These are phyloP conservation scores for Polyodon spathula DNA, from an alignment of 2,113 vertebrate species.

Conservation along the genomic window DNA sequence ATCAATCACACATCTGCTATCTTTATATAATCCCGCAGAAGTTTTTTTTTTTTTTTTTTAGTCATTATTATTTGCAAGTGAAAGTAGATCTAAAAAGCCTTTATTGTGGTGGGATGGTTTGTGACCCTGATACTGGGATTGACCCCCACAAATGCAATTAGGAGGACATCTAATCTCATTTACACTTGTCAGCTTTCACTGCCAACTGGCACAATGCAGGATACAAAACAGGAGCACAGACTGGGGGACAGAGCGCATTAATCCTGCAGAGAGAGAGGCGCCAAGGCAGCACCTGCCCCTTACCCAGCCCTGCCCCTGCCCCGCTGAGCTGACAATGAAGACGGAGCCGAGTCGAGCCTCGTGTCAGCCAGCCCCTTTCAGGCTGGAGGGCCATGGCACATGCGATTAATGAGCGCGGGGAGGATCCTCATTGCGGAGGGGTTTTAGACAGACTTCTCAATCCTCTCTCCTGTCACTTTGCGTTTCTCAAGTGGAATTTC, in stretches of 20 bases:
- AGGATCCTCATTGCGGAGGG: slow-evolving; percentile 30
- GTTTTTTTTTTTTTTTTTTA: too few species aligned
- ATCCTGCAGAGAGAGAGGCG: slow-evolving; percentile 46
- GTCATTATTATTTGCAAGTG: too few species aligned
- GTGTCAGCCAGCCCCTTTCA: slow-evolving; percentile 54
- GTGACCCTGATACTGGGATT: slow-evolving; percentile 18
- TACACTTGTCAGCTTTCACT: slow-evolving; percentile 40
- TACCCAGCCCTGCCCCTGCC: slow-evolving; percentile 31
- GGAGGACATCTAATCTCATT: slow-evolving; percentile 50
- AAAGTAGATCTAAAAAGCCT: too few species aligned
- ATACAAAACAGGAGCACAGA: slow-evolving; percentile 36
- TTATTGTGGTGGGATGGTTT: too few species aligned
- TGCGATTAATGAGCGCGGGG: slow-evolving; percentile 47
- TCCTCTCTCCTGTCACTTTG: too few species aligned
- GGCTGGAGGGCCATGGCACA: slow-evolving; percentile 31
- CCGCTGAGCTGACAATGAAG: slow-evolving; percentile 21
- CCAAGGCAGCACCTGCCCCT: slow-evolving; percentile 38
- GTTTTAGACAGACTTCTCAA: too few species aligned
- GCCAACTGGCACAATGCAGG: slow-evolving; percentile 34
- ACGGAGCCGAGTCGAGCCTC: slow-evolving; percentile 30
- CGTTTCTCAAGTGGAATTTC: too few species aligned
- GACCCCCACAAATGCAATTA: slow-evolving; percentile 43
- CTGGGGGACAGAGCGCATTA: slow-evolving; percentile 39
- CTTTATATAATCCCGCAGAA: too few species aligned
- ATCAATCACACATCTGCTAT: too few species aligned